phyloP scores from a whole-genome alignment of 2,888 invertebrate species.

The Rhodophaea formosa region DNA sequence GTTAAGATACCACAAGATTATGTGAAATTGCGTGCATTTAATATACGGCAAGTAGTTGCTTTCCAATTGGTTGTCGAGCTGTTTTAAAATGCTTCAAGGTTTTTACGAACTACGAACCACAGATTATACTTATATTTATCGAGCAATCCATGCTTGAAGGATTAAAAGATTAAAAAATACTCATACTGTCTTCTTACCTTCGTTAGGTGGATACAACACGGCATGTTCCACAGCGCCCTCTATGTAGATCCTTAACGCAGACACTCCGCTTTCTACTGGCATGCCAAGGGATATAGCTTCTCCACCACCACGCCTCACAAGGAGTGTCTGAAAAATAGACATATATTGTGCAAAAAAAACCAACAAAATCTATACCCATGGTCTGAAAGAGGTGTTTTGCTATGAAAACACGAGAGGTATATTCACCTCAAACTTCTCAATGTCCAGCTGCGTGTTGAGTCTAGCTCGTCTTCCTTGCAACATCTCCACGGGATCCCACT shows the following conservation, averaged over 20 bases:
- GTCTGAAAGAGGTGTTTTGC: neutral
- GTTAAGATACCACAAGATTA: too few species aligned
- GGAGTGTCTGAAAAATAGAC: constrained; percentile 51
- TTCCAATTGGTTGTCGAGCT: too few species aligned
- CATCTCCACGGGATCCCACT: constrained; percentile 48
- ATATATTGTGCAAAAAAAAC: neutral
- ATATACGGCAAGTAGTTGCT: too few species aligned
- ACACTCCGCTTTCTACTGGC: constrained; percentile 68
- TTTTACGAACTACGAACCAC: too few species aligned
- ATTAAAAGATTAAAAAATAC: too few species aligned
- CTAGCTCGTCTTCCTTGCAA: constrained; percentile 48
- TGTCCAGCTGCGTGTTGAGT: constrained; percentile 39
- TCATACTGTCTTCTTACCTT: constrained; percentile 47
- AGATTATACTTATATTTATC: too few species aligned
- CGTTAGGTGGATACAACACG: constrained; percentile 69
- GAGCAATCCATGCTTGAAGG: too few species aligned
- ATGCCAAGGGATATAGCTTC: constrained; percentile 65
- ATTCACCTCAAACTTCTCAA: constrained; percentile 60
- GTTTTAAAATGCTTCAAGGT: too few species aligned
- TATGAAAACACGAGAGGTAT: neutral
- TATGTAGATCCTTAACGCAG: constrained; percentile 61
- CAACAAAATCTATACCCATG: neutral
- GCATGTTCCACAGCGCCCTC: constrained; percentile 74
- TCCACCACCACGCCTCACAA: constrained; percentile 60
- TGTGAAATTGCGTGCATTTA: too few species aligned